Evolutionary conservation across 1,140 invertebrate genomes (phyloP).

Genomic region (Nasonia longicornis): DNA sequence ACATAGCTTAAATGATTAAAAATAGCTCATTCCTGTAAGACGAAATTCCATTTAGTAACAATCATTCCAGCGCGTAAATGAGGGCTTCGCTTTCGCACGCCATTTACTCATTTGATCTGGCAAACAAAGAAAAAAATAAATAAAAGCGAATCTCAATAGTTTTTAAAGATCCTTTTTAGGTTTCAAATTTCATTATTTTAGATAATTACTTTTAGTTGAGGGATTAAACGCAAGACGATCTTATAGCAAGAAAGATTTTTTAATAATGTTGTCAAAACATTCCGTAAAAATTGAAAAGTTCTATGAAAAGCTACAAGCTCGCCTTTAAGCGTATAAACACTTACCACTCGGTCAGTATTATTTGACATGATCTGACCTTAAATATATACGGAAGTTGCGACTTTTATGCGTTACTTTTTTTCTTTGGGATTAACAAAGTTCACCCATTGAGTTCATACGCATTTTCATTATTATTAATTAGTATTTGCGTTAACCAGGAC

Average conservation of each 20-base stretch:
- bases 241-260: conserved; percentile 18
- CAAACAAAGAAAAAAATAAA: conserved; percentile 7
- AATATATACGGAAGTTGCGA: conserved; percentile 20
- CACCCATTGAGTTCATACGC: conserved; percentile 2
- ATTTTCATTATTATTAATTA: conserved; percentile 20
- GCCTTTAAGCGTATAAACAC: conserved; percentile 29
- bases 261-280: conserved; percentile 6
- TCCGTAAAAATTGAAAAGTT: not conserved
- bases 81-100: not conserved
- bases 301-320: conserved; percentile 14
- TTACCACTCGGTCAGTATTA: conserved; percentile 42
- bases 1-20: conserved; percentile 36
- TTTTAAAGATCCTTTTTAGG: not conserved
- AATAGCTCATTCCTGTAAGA: conserved; percentile 35
- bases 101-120: not conserved
- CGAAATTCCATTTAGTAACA: conserved; percentile 24
- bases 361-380: conserved; percentile 44
- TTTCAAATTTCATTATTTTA: conserved; percentile 25
- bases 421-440: conserved; percentile 33
- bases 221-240: not conserved
- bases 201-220: not conserved
- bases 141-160: conserved; percentile 17
- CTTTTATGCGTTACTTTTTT: conserved; percentile 13
- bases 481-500: conserved; percentile 27
- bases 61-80: conserved; percentile 29